Evolutionary conservation across 2,113 vertebrate genomes (phyloP).

Genomic region (Indri indri): DNA sequence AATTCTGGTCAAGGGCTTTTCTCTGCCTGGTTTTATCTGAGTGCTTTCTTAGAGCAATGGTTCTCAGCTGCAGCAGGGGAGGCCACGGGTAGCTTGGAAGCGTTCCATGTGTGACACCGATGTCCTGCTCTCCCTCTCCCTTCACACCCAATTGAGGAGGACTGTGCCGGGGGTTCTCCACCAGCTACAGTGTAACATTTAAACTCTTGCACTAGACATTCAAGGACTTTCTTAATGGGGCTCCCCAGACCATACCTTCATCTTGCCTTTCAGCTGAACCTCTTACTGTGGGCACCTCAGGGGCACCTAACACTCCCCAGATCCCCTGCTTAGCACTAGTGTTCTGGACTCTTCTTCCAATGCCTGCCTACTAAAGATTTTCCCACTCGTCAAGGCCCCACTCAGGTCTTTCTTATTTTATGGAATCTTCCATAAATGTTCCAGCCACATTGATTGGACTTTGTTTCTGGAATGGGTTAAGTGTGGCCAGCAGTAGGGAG

Average conservation of each 20-base stretch:
- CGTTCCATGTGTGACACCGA: neutral
- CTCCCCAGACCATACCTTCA: neutral
- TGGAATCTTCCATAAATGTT: neutral
- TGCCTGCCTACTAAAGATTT: neutral
- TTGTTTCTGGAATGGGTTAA: neutral
- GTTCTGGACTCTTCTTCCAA: neutral
- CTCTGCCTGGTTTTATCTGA: neutral
- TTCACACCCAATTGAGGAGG: neutral
- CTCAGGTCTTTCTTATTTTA: neutral
- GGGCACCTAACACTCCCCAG: neutral
- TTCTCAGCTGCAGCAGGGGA: neutral
- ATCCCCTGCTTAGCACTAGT: neutral
- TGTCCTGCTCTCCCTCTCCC: neutral
- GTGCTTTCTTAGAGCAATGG: neutral
- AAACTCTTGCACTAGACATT: neutral
- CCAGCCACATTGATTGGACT: neutral
- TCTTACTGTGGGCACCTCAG: neutral
- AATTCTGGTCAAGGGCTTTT: conserved; percentile 17
- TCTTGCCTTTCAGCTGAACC: neutral
- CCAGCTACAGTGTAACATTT: neutral
- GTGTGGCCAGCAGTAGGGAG: neutral
- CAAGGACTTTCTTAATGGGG: neutral
- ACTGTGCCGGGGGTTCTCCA: neutral
- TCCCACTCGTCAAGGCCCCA: neutral
- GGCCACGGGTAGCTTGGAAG: neutral